Conservation (phyloP, 1,140 invertebrate genomes). For the Aphis gossypii region DNA sequence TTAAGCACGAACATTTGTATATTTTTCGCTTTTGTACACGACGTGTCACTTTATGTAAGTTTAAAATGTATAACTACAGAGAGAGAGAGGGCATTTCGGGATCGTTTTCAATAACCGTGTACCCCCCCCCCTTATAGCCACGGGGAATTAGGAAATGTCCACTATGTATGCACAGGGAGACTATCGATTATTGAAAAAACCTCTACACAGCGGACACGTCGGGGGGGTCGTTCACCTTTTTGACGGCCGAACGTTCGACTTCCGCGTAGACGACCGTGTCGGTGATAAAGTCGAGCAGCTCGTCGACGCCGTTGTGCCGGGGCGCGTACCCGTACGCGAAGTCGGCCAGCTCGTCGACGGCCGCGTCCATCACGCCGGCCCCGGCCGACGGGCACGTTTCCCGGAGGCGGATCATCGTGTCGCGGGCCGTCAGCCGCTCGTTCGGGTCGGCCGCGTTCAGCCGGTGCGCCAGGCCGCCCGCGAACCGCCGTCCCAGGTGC, state of each 20-base stretch:
- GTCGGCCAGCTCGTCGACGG: not conserved
- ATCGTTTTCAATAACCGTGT: too few species aligned
- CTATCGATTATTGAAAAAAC: too few species aligned
- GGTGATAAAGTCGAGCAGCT: not conserved
- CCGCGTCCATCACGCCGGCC: not conserved
- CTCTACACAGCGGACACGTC: too few species aligned
- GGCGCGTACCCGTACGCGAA: not conserved
- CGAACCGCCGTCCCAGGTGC: not conserved
- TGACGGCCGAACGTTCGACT: not conserved
- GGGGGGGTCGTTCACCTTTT: not conserved
- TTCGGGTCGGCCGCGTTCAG: not conserved
- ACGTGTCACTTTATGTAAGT: too few species aligned
- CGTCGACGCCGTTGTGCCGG: slow-evolving; percentile 18
- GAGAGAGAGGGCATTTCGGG: too few species aligned
- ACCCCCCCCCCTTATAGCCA: too few species aligned
- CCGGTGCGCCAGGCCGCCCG: not conserved
- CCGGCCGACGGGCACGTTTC: not conserved
- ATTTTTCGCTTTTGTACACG: too few species aligned
- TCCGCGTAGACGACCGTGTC: not conserved
- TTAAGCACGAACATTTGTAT: too few species aligned
- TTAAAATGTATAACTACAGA: too few species aligned
- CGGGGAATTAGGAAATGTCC: too few species aligned
- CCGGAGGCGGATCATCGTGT: not conserved
- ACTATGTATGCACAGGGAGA: too few species aligned
- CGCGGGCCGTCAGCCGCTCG: not conserved